Conservation (phyloP, 23 tunicate species). For the Trididemnum nubilum region DNA sequence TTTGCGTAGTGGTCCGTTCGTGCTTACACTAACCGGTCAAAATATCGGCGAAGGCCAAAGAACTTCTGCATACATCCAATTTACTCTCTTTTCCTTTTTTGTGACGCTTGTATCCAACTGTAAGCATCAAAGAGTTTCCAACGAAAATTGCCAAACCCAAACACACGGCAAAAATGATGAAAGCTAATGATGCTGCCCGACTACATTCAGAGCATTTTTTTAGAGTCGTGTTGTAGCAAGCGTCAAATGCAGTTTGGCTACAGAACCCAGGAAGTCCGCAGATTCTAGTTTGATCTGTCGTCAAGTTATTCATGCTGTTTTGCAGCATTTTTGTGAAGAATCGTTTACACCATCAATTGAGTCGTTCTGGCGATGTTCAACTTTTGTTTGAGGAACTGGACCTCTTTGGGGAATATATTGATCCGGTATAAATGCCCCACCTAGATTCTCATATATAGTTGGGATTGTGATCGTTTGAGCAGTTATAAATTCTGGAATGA, state of each 20-base stretch:
- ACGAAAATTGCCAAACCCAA: slow-evolving; percentile 8
- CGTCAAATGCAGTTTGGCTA: neutral
- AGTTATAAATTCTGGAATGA: too few relatives aligned
- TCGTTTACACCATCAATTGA: too few relatives aligned
- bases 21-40: slow-evolving; percentile 26
- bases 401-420: too few relatives aligned
- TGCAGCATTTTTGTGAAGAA: too few relatives aligned
- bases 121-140: slow-evolving; percentile 22
- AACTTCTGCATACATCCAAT: neutral
- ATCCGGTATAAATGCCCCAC: too few relatives aligned
- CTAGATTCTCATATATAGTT: too few relatives aligned
- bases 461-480: too few relatives aligned
- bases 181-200: neutral
- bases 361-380: too few relatives aligned
- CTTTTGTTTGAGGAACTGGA: too few relatives aligned
- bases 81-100: neutral
- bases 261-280: neutral
- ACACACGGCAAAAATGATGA: neutral
- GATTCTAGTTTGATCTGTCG: too few relatives aligned
- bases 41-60: slow-evolving; percentile 17
- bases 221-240: neutral
- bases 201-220: neutral
- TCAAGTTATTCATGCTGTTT: too few relatives aligned
- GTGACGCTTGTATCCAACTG: neutral
- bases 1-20: too few relatives aligned